Evolutionary conservation across 2,797 vertebrate genomes (phyloP).

Genomic region (Anolis apletophallus): DNA sequence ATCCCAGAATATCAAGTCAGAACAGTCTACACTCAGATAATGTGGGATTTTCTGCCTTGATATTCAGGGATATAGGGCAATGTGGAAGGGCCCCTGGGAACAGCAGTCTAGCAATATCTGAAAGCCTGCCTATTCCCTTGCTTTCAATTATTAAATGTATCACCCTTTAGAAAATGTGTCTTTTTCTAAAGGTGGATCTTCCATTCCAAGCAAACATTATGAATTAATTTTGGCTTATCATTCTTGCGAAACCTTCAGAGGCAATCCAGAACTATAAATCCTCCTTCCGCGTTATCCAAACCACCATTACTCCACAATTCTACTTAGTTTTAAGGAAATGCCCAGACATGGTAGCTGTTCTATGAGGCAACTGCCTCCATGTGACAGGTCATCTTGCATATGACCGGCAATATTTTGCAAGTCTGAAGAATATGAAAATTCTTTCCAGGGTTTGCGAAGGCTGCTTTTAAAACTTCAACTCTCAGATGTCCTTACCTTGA

Average conservation of each 20-base stretch:
- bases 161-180: conserved; percentile 2
- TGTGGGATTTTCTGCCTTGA: too few relatives aligned
- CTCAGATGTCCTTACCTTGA: too few relatives aligned
- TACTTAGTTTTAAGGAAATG: not conserved
- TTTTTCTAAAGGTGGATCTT: not conserved
- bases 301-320: not conserved
- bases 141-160: not conserved
- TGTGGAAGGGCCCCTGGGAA: not conserved
- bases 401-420: not conserved
- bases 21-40: too few relatives aligned
- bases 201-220: not conserved
- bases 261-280: not conserved
- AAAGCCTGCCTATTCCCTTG: not conserved
- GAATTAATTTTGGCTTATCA: not conserved
- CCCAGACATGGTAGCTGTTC: not conserved
- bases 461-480: too few relatives aligned
- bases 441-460: too few relatives aligned
- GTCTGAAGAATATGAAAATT: not conserved
- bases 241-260: not conserved
- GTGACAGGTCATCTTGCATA: not conserved
- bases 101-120: not conserved
- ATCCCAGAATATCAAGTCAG: too few relatives aligned
- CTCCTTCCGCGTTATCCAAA: not conserved
- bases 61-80: too few relatives aligned
- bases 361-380: not conserved